Base-by-base conservation (phyloP, 2,797 vertebrate genomes). In the Darevskia nairensis region DNA sequence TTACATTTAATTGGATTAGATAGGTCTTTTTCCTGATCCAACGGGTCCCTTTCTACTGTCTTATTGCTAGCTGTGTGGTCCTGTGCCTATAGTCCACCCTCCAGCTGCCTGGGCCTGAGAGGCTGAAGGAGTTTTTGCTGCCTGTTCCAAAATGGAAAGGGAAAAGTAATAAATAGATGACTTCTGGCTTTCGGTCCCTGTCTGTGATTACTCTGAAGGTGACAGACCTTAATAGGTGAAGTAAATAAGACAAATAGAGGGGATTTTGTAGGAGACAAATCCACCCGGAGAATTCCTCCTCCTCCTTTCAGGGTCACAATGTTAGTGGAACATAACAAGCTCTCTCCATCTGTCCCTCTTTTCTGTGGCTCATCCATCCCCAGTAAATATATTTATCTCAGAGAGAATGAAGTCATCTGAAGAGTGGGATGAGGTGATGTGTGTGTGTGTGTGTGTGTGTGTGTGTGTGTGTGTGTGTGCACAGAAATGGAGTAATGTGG, bases 191-290 rank as follows among this genome's bases (percentile, higher is more conserved):
- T 77, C 64, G 39, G 66, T 55, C 32, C 25, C 21, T 2, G 11
- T 8, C 72, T 46, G 8, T 71, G 75, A 78, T 78, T 69, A 32
- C 10, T n/a, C 27, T 41, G 15, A 41, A 69, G 80, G 72, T 68
- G 72, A 69, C 74, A 41, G 44, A 35, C 64, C 75, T 84, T 11
- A 23, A 64, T 32, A 69, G 21, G 71, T 68, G 79, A 85, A 80
- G 32, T 80, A 81, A 89, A 81, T 41, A 76, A 75, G 78, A 85
- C 68, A 27, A 89, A 85, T 64, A 72, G 19, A 55, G 76, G 17
- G 1, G 29, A 8, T 11, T 81, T 8, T 29, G 41, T 2, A n/a
- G 29, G 87, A 61, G 76, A 27, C 29, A 64, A 44, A 72, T 44
- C 68, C 50, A 86, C 3, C 32, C 9, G 44, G 6, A 69, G 59